phyloP scores from a whole-genome alignment of 2,888 invertebrate genomes.

The Apamea crenata region DNA sequence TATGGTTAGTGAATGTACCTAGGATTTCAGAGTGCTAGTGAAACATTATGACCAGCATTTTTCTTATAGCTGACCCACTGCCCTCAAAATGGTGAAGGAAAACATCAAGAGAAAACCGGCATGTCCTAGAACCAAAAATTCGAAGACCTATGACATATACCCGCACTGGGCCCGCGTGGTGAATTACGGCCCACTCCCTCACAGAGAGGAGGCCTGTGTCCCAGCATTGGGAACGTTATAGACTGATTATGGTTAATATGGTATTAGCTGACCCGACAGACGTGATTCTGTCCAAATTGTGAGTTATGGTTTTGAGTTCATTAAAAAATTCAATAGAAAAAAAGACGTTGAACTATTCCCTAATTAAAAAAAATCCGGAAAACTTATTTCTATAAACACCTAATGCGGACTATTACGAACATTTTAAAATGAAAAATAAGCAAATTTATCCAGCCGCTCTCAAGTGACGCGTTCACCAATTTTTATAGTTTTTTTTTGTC shows the following conservation, averaged over 20 bases:
- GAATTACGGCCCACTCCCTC: neutral
- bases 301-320: neutral
- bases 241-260: too few species aligned
- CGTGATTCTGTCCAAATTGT: neutral
- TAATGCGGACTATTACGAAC: too few species aligned
- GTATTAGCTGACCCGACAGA: neutral
- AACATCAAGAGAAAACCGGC: neutral
- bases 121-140: neutral
- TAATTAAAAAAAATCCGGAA: too few species aligned
- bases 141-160: neutral
- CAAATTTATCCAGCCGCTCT: too few species aligned
- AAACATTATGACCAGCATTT: neutral
- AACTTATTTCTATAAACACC: too few species aligned
- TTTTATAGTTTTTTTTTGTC: too few species aligned
- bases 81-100: neutral
- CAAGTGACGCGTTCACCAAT: too few species aligned
- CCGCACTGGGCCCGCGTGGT: neutral
- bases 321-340: too few species aligned
- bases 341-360: too few species aligned
- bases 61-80: neutral
- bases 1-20: constrained; percentile 3
- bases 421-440: too few species aligned
- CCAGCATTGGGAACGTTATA: neutral
- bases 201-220: neutral
- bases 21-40: constrained; percentile 4